phyloP scores from a whole-genome alignment of 1,140 invertebrate species.

The Diuraphis noxia region DNA sequence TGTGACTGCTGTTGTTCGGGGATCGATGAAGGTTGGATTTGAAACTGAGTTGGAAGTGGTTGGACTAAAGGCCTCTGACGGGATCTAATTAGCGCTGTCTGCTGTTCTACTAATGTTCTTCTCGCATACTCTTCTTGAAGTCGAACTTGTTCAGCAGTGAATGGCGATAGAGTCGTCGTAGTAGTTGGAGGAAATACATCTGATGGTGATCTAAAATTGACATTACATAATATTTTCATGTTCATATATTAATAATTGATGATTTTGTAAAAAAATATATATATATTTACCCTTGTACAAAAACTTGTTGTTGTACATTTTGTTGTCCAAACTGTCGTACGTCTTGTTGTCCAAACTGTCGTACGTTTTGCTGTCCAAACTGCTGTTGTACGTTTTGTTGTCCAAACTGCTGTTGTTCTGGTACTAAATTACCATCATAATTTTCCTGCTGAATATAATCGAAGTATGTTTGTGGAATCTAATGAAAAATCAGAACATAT shows the following conservation, averaged over 20 bases:
- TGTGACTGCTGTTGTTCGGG: background rate
- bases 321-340: background rate
- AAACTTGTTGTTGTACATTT: background rate
- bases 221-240: background rate
- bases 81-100: background rate
- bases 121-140: conserved; percentile 24
- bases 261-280: background rate
- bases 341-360: background rate
- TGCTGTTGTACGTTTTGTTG: background rate
- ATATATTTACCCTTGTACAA: background rate
- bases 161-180: conserved; percentile 18
- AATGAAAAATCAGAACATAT: background rate
- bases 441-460: conserved; percentile 26
- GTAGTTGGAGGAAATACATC: background rate
- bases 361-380: background rate
- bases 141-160: background rate
- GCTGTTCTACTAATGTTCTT: background rate
- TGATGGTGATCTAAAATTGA: background rate
- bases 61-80: background rate
- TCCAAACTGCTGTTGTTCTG: background rate
- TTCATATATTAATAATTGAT: no score
- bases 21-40: background rate
- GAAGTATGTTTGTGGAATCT: conserved; percentile 30
- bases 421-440: background rate
- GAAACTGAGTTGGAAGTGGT: background rate